Evolutionary conservation across 2,797 vertebrate genomes (phyloP).

Genomic region (Anguilla obscura): DNA sequence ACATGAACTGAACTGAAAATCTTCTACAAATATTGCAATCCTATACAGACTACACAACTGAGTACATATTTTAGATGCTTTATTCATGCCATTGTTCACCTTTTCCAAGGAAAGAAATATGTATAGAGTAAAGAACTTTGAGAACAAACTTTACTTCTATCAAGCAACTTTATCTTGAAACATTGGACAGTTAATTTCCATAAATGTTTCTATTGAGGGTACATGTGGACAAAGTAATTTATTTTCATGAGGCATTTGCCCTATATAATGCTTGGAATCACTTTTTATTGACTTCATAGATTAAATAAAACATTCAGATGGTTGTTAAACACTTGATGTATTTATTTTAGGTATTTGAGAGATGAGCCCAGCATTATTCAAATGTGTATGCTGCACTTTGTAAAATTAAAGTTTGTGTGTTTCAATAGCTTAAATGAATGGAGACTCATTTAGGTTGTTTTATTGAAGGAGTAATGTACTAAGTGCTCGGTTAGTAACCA

Average conservation of each 20-base stretch:
- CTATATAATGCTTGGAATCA: not conserved
- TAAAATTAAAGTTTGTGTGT: not conserved
- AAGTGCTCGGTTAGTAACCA: not conserved
- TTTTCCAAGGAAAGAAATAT: not conserved
- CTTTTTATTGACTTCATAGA: not conserved
- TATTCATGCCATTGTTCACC: not conserved
- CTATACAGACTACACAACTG: not conserved
- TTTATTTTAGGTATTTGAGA: not conserved
- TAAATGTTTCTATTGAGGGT: not conserved
- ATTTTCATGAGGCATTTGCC: not conserved
- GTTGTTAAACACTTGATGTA: not conserved
- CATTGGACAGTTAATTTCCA: not conserved
- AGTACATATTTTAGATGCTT: not conserved
- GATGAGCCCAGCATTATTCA: not conserved
- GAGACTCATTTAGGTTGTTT: not conserved
- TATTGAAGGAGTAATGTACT: not conserved
- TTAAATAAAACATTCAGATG: constrained; percentile 4
- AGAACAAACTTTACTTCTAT: not conserved
- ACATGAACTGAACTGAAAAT: not conserved
- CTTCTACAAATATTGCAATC: not conserved
- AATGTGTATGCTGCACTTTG: not conserved
- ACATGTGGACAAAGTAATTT: not conserved
- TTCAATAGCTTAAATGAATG: not conserved
- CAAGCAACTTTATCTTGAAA: not conserved
- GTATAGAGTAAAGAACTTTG: not conserved